Percentiles rank a stretch among this genome's conserved stretches.
Evolutionary conservation across 2,797 vertebrate genomes (phyloP).

Genomic region (Neopelma chrysocephalum): DNA sequence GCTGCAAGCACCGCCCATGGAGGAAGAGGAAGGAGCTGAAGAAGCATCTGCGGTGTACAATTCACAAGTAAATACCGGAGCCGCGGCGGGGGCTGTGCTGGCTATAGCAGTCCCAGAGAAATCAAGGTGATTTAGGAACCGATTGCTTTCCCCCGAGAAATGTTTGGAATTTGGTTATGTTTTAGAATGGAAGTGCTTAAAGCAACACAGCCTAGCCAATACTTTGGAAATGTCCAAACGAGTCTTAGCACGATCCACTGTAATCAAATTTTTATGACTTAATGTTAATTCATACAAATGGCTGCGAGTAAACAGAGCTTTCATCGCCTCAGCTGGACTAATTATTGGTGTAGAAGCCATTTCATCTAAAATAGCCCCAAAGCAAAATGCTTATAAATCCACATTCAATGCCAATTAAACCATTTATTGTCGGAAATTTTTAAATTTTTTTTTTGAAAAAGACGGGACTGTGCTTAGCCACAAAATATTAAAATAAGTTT

Average conservation of each 20-base stretch:
- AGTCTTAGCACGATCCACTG: slow-evolving; percentile 47
- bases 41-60: slow-evolving; percentile 99
- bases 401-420: slow-evolving; percentile 79
- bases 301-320: slow-evolving; percentile 72
- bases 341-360: slow-evolving; percentile 72
- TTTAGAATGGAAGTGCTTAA: slow-evolving; percentile 74
- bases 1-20: slow-evolving; percentile 98
- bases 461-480: slow-evolving; percentile 97
- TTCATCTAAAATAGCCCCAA: slow-evolving; percentile 75
- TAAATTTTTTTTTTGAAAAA: slow-evolving; percentile 49
- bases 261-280: slow-evolving; percentile 38
- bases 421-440: slow-evolving; percentile 61
- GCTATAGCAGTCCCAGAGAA: slow-evolving; percentile 93
- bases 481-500: slow-evolving; percentile 99
- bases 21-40: slow-evolving; percentile 94
- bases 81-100: slow-evolving; percentile 79
- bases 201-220: slow-evolving; percentile 68
- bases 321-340: slow-evolving; percentile 72
- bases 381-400: slow-evolving; percentile 74
- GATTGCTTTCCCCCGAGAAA: slow-evolving; percentile 77
- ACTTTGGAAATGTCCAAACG: slow-evolving; percentile 72
- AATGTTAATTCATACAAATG: slow-evolving; percentile 71
- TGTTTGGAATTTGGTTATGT: slow-evolving; percentile 78
- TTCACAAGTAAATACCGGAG: slow-evolving; percentile 89
- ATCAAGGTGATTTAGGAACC: slow-evolving; percentile 76